These are phyloP conservation scores for Peromyscus polionotus DNA, from an alignment of 2,113 vertebrate genomes.

Conservation along the genomic window DNA sequence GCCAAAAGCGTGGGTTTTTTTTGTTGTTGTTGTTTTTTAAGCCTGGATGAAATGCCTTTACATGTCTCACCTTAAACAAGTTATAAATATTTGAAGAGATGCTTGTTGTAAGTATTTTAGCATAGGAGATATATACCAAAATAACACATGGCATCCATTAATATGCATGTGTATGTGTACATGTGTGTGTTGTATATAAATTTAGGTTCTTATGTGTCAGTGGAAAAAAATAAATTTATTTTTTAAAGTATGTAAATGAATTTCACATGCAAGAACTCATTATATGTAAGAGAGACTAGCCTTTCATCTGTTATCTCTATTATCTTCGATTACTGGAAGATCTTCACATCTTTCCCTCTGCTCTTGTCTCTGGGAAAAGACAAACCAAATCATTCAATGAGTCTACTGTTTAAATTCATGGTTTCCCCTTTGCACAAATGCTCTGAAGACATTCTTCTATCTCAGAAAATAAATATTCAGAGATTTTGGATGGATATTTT, in stretches of 20 bases:
- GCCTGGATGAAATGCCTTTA: background rate
- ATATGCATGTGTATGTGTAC: background rate
- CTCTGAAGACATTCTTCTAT: background rate
- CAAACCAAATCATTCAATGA: background rate
- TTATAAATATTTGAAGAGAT: background rate
- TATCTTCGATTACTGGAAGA: background rate
- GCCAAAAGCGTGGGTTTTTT: too few relatives aligned
- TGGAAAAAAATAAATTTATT: background rate
- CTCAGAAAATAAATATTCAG: background rate
- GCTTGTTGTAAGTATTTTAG: background rate
- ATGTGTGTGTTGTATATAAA: background rate
- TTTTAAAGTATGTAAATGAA: background rate
- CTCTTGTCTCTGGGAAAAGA: background rate
- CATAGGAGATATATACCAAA: background rate
- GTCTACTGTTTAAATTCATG: background rate
- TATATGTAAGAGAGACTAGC: background rate
- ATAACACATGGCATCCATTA: background rate
- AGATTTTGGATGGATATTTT: background rate
- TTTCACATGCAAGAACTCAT: background rate
- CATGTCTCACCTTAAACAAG: background rate
- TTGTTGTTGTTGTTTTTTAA: too few relatives aligned
- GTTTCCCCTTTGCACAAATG: background rate
- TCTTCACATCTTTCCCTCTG: background rate
- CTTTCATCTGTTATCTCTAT: background rate
- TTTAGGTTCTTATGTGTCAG: background rate